phyloP scores from a whole-genome alignment of 1,140 invertebrate genomes.

The Megathymus violae region DNA sequence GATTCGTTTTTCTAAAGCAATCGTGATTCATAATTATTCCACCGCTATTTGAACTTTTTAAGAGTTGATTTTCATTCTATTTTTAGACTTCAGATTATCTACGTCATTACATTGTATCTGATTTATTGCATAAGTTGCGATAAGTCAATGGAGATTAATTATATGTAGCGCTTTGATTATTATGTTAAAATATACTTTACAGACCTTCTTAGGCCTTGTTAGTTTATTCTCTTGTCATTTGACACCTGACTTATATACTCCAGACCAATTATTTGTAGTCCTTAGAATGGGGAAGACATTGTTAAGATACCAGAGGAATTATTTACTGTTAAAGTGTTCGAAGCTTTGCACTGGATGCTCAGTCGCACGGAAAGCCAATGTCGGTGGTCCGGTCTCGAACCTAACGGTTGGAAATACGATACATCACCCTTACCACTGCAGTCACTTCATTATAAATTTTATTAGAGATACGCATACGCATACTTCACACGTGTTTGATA shows the following conservation, averaged over 20 bases:
- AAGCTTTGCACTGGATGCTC: slow-evolving; percentile 35
- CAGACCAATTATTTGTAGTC: no score
- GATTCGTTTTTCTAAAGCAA: no score
- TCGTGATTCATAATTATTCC: no score
- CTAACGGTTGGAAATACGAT: slow-evolving; percentile 46
- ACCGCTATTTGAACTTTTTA: no score
- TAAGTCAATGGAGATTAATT: no score
- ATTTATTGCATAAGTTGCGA: not conserved
- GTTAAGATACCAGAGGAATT: not conserved
- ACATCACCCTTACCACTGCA: slow-evolving; percentile 22
- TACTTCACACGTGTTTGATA: not conserved
- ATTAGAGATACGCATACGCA: slow-evolving; percentile 15
- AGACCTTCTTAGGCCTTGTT: no score
- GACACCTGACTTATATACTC: no score
- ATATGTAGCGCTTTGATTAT: not conserved
- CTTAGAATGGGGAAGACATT: not conserved
- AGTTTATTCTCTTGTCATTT: no score
- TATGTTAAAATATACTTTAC: no score
- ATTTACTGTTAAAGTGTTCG: slow-evolving; percentile 24
- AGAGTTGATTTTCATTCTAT: no score
- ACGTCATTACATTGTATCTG: no score
- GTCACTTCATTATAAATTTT: slow-evolving; percentile 33
- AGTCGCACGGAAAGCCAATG: slow-evolving; percentile 40
- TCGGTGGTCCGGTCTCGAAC: slow-evolving; percentile 39
- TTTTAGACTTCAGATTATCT: no score